A percentile compares a stretch with the other conserved stretches of the same genome.
Evolutionary conservation across 2,797 vertebrate species (phyloP).

Genomic region (Pelobates cultripes): DNA sequence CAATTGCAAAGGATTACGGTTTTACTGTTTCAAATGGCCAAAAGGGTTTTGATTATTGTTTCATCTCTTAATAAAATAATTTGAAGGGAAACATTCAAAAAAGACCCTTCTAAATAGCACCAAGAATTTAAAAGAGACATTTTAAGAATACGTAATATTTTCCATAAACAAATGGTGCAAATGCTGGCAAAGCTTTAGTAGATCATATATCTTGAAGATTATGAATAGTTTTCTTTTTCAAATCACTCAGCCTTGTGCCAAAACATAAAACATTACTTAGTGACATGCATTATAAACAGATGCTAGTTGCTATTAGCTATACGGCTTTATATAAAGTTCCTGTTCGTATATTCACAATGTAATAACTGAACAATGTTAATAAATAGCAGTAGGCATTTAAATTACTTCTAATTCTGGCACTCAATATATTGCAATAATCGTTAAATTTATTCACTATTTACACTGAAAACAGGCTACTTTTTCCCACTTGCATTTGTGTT

Average conservation of each 20-base stretch:
- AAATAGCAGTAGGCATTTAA: not conserved
- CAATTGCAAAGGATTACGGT: slow-evolving; percentile 3
- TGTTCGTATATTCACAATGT: not conserved
- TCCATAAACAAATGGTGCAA: not conserved
- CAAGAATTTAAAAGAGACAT: slow-evolving; percentile 11
- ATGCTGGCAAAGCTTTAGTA: slow-evolving; percentile 1
- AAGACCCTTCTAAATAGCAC: slow-evolving; percentile 21
- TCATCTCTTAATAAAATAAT: slow-evolving; percentile 13
- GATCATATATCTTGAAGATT: not conserved
- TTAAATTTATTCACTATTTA: no score
- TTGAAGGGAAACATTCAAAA: not conserved
- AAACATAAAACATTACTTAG: not conserved
- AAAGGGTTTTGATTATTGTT: not conserved
- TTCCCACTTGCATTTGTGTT: no score
- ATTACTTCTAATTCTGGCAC: no score
- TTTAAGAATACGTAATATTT: not conserved
- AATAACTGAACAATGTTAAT: not conserved
- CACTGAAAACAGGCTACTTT: no score
- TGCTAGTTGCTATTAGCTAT: not conserved
- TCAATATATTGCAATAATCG: no score
- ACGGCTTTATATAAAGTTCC: not conserved
- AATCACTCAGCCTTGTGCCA: slow-evolving; percentile 13
- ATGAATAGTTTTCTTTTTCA: slow-evolving; percentile 7
- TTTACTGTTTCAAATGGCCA: not conserved
- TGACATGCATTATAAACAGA: slow-evolving; percentile 1